phyloP scores from a whole-genome alignment of 2,797 vertebrate genomes.

The Odontamblyopus lacepedii region DNA sequence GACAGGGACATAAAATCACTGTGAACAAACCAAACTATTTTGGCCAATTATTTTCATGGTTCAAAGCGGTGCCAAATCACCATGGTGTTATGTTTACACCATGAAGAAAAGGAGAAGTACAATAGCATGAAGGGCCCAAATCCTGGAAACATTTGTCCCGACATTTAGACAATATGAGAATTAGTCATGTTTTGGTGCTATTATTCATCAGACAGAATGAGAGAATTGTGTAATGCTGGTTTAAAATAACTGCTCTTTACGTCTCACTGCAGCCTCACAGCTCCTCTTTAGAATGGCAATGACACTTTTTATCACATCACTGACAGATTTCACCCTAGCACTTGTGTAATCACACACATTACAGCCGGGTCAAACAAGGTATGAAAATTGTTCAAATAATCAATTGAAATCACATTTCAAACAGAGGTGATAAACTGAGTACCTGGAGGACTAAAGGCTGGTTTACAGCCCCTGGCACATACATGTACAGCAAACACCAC shows the following conservation, averaged over 20 bases:
- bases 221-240: neutral
- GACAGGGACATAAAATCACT: neutral
- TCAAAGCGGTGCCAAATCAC: neutral
- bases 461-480: no score
- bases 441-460: no score
- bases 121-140: neutral
- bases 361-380: no score
- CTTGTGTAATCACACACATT: neutral
- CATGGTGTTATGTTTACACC: neutral
- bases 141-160: neutral
- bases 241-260: neutral
- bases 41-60: neutral
- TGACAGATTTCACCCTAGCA: neutral
- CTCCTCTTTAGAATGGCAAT: neutral
- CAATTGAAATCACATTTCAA: no score
- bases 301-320: neutral
- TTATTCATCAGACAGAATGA: neutral
- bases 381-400: no score
- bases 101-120: neutral
- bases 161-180: neutral
- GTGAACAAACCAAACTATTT: neutral
- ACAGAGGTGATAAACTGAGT: no score
- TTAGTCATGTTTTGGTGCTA: neutral
- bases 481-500: no score
- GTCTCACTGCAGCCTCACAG: neutral